Percentiles rank a stretch among this genome's conserved stretches.
Evolutionary conservation across 1,140 invertebrate genomes (phyloP).

Genomic region (Trichonephila clavata): DNA sequence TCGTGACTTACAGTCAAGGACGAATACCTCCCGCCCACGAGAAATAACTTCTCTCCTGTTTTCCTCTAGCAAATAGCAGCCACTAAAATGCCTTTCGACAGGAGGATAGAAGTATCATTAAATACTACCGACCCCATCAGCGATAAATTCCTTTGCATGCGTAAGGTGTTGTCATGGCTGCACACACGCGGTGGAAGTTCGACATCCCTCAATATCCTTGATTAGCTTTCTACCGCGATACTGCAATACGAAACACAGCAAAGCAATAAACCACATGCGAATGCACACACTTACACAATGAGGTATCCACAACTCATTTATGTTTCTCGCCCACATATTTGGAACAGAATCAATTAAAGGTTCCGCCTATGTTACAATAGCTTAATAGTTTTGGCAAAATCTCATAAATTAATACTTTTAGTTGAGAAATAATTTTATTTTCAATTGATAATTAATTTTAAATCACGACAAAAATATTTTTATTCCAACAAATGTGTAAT

Average conservation of each 20-base stretch:
- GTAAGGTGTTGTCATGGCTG: conserved; percentile 30
- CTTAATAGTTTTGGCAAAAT: background rate
- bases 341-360: background rate
- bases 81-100: conserved; percentile 14
- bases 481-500: too few species aligned
- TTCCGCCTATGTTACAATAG: background rate
- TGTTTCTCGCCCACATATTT: background rate
- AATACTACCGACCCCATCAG: background rate
- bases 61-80: background rate
- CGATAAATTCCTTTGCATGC: conserved; percentile 11
- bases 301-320: background rate
- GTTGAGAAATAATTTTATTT: background rate
- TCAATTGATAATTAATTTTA: background rate
- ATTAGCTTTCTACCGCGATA: conserved; percentile 19
- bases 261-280: conserved; percentile 3
- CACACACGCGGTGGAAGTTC: background rate
- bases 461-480: too few species aligned
- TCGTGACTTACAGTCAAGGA: background rate
- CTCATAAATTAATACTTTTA: background rate
- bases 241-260: background rate
- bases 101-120: background rate
- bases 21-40: background rate
- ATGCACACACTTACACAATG: background rate
- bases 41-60: background rate
- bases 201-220: background rate